Conservation (phyloP, 1,140 invertebrate species). For the Leptestheria dahalacensis region DNA sequence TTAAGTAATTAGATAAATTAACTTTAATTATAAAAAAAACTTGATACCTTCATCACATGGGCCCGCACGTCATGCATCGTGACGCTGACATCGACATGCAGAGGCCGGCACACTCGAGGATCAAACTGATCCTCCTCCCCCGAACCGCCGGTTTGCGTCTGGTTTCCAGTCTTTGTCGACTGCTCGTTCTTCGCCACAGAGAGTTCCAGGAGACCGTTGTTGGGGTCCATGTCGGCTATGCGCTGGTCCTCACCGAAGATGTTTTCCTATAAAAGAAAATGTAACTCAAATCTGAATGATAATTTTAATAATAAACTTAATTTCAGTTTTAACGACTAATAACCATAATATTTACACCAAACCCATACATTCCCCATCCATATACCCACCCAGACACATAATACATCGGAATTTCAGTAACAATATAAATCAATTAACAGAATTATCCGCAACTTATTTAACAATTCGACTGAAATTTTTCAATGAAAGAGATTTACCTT, state of each 20-base stretch:
- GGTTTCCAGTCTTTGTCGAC: background rate
- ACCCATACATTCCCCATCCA: too few relatives aligned
- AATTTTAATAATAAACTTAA: too few relatives aligned
- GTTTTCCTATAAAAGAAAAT: slow-evolving; percentile 51
- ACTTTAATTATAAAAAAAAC: slow-evolving; percentile 1
- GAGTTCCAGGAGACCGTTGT: slow-evolving; percentile 3
- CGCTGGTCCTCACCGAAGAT: slow-evolving; percentile 89
- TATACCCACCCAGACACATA: too few relatives aligned
- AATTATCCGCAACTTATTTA: slow-evolving; percentile 6
- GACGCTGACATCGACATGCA: slow-evolving; percentile 83
- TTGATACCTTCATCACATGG: slow-evolving; percentile 61
- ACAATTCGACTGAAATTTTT: slow-evolving; percentile 4
- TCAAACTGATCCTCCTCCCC: slow-evolving; percentile 40
- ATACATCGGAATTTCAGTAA: too few relatives aligned
- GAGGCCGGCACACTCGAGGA: slow-evolving; percentile 65
- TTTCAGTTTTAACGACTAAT: too few relatives aligned
- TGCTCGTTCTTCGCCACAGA: slow-evolving; percentile 2
- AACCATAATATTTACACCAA: too few relatives aligned
- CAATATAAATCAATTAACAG: background rate
- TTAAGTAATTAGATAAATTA: background rate
- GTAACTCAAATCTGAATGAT: background rate
- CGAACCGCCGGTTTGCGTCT: background rate
- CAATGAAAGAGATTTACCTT: slow-evolving; percentile 37
- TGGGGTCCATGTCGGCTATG: slow-evolving; percentile 73
- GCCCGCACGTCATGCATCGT: slow-evolving; percentile 89